phyloP scores from a whole-genome alignment of 2,113 vertebrate genomes.

The Murina feae region DNA sequence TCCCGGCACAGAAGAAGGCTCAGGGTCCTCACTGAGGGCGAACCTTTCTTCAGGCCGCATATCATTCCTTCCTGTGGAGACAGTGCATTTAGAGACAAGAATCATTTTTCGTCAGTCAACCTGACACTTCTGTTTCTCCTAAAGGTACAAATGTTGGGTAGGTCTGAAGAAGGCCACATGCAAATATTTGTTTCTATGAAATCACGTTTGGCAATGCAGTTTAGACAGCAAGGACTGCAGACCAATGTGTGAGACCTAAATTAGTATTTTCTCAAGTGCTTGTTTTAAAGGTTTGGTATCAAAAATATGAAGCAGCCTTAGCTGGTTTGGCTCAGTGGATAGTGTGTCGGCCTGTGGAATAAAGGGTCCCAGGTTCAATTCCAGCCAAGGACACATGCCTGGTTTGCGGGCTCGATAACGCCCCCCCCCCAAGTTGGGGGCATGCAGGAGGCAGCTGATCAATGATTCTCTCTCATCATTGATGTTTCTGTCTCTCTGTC shows the following conservation, averaged over 20 bases:
- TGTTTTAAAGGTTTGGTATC: neutral
- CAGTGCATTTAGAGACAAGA: neutral
- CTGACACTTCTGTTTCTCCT: neutral
- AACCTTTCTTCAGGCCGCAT: neutral
- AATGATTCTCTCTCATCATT: too few species aligned
- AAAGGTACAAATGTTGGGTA: neutral
- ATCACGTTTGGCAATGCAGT: neutral
- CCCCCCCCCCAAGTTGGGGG: too few species aligned
- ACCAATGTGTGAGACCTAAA: neutral
- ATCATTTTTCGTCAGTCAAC: neutral
- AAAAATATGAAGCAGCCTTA: neutral
- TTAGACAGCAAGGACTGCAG: neutral
- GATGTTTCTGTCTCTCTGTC: too few species aligned
- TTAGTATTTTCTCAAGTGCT: neutral
- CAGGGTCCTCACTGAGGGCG: rapidly evolving
- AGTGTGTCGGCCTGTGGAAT: too few species aligned
- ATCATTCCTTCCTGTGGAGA: neutral
- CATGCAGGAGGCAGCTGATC: too few species aligned
- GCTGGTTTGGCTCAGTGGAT: too few species aligned
- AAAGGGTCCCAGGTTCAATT: too few species aligned
- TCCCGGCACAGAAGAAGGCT: neutral
- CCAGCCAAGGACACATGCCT: too few species aligned
- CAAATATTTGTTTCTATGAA: neutral
- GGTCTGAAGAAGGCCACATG: neutral
- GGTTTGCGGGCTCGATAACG: too few species aligned